These are phyloP conservation scores for Myrmecobius fasciatus DNA, from an alignment of 2,113 vertebrate species.

Conservation along the genomic window DNA sequence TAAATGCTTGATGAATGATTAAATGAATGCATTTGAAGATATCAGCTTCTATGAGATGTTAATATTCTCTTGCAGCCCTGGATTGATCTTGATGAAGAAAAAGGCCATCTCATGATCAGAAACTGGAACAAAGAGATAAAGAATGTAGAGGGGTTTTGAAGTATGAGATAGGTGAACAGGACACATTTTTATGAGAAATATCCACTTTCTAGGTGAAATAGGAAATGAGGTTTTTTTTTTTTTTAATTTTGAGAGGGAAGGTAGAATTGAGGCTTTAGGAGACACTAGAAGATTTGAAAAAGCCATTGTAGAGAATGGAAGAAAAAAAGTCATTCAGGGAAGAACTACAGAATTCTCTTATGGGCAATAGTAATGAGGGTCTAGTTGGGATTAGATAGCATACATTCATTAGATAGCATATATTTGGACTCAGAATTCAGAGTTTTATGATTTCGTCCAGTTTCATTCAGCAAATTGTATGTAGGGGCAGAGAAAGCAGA, in stretches of 20 bases:
- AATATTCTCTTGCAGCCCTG: no score
- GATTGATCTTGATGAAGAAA: no score
- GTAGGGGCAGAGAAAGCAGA: background rate
- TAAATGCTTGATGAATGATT: background rate
- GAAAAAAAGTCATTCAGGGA: background rate
- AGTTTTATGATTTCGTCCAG: no score
- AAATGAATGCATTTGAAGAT: background rate
- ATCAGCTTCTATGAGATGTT: no score
- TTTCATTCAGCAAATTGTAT: no score
- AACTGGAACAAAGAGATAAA: background rate
- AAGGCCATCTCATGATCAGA: background rate
- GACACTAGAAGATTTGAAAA: no score
- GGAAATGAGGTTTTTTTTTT: background rate
- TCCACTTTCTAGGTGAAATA: background rate
- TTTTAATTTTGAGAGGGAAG: no score
- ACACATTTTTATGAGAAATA: background rate
- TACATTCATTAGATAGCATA: no score
- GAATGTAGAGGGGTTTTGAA: background rate
- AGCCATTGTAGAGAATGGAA: no score
- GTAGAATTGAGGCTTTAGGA: background rate
- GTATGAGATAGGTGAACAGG: background rate
- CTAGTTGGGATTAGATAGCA: no score
- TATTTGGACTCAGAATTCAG: no score
- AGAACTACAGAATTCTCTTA: background rate
- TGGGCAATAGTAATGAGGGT: no score